Base-by-base conservation (phyloP, 1,140 invertebrate species). In the Epicauta chinensis region DNA sequence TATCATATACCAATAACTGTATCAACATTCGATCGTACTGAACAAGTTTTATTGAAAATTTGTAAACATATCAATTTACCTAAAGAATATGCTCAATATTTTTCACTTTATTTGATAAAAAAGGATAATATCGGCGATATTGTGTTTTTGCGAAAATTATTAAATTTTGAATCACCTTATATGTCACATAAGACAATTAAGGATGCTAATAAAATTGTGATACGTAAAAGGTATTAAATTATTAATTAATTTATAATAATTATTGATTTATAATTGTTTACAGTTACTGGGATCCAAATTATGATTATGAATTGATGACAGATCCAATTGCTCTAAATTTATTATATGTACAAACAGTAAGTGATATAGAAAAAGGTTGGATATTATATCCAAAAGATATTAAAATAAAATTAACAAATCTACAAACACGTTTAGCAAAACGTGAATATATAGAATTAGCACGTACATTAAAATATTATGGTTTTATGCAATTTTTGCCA, bases 121-220 rank as follows among this genome's bases (percentile, higher is more conserved):
- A 85, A 84, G 67, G 84, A 91, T 62, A 80, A 82, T 29, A 82
- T 82, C 63, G 81, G 81, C 62, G 79, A 84, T 66, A 72, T 81
- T 61, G 80, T 78, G 78, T 82, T 94, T 70, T 69, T 95, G 36
- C 80, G 93, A 50, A 90, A 89, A 68, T 72, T 98, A 16, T 89
- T 96, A 73, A 86, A 97, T 67, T 98, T 95, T 81, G 95, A 98
- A 78, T 94, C 92, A 52, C 94, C 94, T 9, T 91, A 89, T 71
- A 87, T 97, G 71, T 93, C 93, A 45, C 80, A 91, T 62, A 88
- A 73, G 60, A 75, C 76, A 63, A 73, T 79, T 17, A 70, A 73
- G 51, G 60, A 62, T 49, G 77, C 61, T 77, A 74, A 61, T 70
- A 81, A 80, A 71, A 79, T 91, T 70, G 77, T 87, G 46, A 73